Evolutionary conservation across 1,140 invertebrate genomes (phyloP).

Genomic region (Meloidogyne chitwoodi): DNA sequence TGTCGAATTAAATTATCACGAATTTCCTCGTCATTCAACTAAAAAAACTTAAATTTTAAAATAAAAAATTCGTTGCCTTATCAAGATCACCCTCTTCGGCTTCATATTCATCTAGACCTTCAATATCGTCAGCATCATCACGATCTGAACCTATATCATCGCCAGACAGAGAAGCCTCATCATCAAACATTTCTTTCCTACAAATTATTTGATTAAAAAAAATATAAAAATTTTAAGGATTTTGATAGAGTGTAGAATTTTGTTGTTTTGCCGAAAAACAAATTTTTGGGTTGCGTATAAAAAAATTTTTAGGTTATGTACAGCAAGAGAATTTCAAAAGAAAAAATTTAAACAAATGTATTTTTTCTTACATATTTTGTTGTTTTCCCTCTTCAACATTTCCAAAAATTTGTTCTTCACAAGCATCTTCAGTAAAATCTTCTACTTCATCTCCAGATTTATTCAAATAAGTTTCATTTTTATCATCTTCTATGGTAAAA

Average conservation of each 20-base stretch:
- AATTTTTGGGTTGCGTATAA: no score
- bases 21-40: constrained; percentile 40
- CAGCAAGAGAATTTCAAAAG: neutral
- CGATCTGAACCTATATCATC: constrained; percentile 37
- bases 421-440: constrained; percentile 1
- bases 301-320: neutral
- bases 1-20: constrained; percentile 42
- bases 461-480: constrained; percentile 4
- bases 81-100: constrained; percentile 41
- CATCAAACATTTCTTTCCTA: constrained; percentile 36
- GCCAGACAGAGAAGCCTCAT: constrained; percentile 44
- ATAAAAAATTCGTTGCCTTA: constrained; percentile 4
- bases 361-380: neutral
- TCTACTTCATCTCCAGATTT: neutral
- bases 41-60: constrained; percentile 9
- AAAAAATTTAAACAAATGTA: no score
- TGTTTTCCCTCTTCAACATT: neutral
- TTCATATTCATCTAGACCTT: constrained; percentile 36
- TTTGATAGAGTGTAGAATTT: no score
- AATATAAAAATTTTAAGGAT: constrained; percentile 2
- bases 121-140: constrained; percentile 20
- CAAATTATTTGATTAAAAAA: constrained; percentile 3
- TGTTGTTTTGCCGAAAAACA: no score
- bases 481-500: constrained; percentile 21
- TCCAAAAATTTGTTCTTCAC: constrained; percentile 18